Base-by-base conservation (phyloP, 1,140 invertebrate species). In the Euschistus heros region DNA sequence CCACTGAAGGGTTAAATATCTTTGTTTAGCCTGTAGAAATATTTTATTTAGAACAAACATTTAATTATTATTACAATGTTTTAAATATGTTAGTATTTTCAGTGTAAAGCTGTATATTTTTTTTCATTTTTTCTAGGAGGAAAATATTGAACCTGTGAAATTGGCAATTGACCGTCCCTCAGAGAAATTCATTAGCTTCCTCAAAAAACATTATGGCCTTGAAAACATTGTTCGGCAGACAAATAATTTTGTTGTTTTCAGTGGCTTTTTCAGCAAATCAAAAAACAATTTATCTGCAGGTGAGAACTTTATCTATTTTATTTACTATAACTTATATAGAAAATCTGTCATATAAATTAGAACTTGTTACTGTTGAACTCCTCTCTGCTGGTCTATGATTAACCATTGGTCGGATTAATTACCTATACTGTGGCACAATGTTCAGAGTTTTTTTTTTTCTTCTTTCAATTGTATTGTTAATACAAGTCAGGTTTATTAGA, bases 131-230 rank as follows among this genome's bases (percentile, higher is more conserved):
- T 13, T 79, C 15, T 73, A 89, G 86, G 81, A 86, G 66, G 84
- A 89, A 75, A 80, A 85, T 67, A 77, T 86, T 18, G 74, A 75
- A 26, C 84, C 89, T 0, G 74, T 82, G 0, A 84, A 91, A 74
- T 76, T 95, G 64, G 92, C 93, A 0, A 88, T 97, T 68, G 93
- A 97, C 75, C 81, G 89, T 62, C 94, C 94, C 0, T 94, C 92
- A 0, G 81, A 85, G 30, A 95, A 94, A 74, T 87, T 95, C 69
- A 77, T 92, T 46, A 81, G 80, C 20, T 97, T 97, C 74, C 76
- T 97, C 0, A 77, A 78, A 14, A 94, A 92, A 74, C 87, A 95
- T 75, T 96, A 94, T 72, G 79, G 79, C 52, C 78, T 94, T 7
- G 75, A 76, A 27, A 78, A 80, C 59, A 81, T 84, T 20, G 84